phyloP scores from a whole-genome alignment of 23 tunicate species.

The Diplosoma virens region DNA sequence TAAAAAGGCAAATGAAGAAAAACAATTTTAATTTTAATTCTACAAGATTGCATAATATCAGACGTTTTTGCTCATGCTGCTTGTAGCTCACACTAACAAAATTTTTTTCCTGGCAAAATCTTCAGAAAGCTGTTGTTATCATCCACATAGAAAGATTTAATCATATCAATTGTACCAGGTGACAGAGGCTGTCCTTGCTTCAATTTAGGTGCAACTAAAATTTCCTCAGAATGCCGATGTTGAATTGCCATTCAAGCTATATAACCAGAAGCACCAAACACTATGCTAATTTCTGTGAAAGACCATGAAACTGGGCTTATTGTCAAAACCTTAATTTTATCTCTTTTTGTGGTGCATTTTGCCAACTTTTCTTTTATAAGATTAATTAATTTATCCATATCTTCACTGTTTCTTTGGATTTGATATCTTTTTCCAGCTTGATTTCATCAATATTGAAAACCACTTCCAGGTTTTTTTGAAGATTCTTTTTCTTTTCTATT shows the following conservation, averaged over 20 bases:
- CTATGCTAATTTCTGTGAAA: background rate
- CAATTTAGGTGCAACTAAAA: slow-evolving; percentile 1
- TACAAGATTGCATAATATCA: slow-evolving; percentile 16
- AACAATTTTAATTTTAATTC: slow-evolving; percentile 14
- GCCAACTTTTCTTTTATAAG: background rate
- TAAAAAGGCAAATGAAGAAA: slow-evolving; percentile 21
- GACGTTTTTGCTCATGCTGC: slow-evolving; percentile 9
- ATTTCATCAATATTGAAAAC: background rate
- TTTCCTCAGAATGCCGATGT: slow-evolving; percentile 3
- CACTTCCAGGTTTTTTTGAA: background rate
- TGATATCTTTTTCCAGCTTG: background rate
- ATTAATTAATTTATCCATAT: background rate
- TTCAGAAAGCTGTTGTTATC: slow-evolving; percentile 19
- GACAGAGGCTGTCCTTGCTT: background rate
- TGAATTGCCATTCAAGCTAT: background rate
- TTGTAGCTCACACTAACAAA: slow-evolving; percentile 17
- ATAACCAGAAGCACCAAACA: background rate
- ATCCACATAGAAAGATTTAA: background rate
- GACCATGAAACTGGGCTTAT: slow-evolving; percentile 18
- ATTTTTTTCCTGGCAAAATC: slow-evolving; percentile 26
- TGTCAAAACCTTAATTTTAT: slow-evolving; percentile 2
- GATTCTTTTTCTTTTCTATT: background rate
- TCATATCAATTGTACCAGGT: background rate
- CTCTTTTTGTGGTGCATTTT: background rate
- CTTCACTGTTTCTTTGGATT: background rate